These are phyloP conservation scores for Acanthoscelides obtectus DNA, from an alignment of 2,888 invertebrate genomes.

Conservation along the genomic window DNA sequence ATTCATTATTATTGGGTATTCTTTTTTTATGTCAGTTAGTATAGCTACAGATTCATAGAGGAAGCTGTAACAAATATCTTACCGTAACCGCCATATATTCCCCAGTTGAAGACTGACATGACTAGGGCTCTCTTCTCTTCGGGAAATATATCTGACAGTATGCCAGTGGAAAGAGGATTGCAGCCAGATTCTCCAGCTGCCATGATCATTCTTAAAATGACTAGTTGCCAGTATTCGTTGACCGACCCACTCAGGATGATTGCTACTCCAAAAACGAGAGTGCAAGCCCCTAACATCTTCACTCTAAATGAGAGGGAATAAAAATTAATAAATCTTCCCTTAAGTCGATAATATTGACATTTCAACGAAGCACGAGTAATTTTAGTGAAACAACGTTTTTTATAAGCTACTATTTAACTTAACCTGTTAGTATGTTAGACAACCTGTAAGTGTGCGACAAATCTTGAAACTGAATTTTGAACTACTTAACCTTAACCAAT, in stretches of 20 bases:
- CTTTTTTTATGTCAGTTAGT: neutral
- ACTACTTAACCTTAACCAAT: no score
- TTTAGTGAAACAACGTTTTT: no score
- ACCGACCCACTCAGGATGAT: conserved; percentile 83
- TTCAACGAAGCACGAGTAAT: no score
- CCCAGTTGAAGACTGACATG: conserved; percentile 93
- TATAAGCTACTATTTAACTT: no score
- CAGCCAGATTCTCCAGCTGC: conserved; percentile 71
- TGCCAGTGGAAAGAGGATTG: conserved; percentile 81
- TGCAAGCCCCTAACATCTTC: conserved; percentile 69
- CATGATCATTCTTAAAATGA: conserved; percentile 54
- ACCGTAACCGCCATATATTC: conserved; percentile 91
- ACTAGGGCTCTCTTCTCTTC: conserved; percentile 81
- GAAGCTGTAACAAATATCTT: conserved; percentile 8
- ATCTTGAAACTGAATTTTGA: no score
- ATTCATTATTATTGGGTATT: no score
- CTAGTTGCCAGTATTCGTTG: conserved; percentile 85
- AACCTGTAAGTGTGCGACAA: no score
- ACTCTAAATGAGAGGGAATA: conserved; percentile 49
- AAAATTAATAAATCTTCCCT: neutral
- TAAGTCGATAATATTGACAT: no score
- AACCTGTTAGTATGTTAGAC: no score
- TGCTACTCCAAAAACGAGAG: conserved; percentile 75
- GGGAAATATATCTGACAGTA: conserved; percentile 75
- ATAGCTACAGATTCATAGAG: neutral